Base-by-base conservation (phyloP, 2,888 invertebrate genomes). In the Hyalella azteca region DNA sequence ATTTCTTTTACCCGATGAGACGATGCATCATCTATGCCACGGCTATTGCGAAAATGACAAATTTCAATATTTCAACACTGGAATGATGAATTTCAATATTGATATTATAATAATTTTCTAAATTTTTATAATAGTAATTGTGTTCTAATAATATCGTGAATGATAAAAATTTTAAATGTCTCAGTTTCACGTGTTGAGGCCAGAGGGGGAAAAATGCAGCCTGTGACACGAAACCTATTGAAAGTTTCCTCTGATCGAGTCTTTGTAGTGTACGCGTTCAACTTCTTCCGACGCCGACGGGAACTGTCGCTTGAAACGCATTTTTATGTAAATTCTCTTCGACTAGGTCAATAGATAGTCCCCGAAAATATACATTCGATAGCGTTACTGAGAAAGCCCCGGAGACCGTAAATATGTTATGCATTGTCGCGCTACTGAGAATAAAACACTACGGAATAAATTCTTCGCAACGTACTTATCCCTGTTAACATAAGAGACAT, bases 301-400 rank as follows among this genome's bases (percentile, higher is more conserved):
- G 29, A 11, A 66, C 66, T 66, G 66, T 66, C 66, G 36, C 66
- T 36, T n/a, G 66, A 19, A 66, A 66, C 36, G 66, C 66, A 66
- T 66, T 66, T 66, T 66, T 66, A 66, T 66, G 66, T 36, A 66
- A 66, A 66, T 66, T 66, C 15, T 36, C 66, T 32, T 36, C 66
- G 32, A 32, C 66, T 66, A 36, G 66, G 66, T 66, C 66, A 66
- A 66, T 66, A 66, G 66, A 66, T 66, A 32, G 36, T 66, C 66
- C 66, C 66, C 36, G 39, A 66, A 66, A 66, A 66, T 66, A 36
- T 66, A 66, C 66, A 66, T 66, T 66, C 66, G 66, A 66, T 66
- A 66, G 66, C 66, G 66, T 66, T 66, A 66, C 66, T 66, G 66
- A 66, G 66, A 66, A 66, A 66, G 66, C 66, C 66, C 36, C 66